Base-by-base conservation (phyloP, 2,113 vertebrate genomes). In the Zapus hudsonius region DNA sequence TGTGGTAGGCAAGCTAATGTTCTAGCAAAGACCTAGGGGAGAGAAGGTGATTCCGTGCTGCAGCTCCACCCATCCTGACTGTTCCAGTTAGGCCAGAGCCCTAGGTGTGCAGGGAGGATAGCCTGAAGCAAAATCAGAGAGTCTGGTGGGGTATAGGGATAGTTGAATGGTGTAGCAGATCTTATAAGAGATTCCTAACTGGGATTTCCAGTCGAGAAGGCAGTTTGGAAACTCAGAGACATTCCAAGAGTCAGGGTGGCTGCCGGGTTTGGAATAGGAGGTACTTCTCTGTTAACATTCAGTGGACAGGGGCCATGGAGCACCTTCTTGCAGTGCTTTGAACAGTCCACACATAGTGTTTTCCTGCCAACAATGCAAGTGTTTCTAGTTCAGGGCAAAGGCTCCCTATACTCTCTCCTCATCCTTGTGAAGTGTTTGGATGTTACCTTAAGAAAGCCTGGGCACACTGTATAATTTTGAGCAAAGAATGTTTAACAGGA, bases 371-470 rank as follows among this genome's bases (percentile, higher is more conserved):
- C 38, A 57, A 31, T 47, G 17, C 38, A 33, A 47, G 0, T 36
- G 12, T n/a, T 75, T 61, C 47, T 84, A 81, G 66, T 63, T 88
- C 55, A 86, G 57, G 55, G 73, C 33, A 25, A 22, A 73, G 38
- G 25, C 76, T n/a, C n/a, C n/a, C n/a, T n/a, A n/a, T n/a, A n/a
- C n/a, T n/a, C n/a, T n/a, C 47, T 12, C 47, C 47, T 8, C 47
- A 47, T 12, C 47, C 12, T 47, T 23, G 13, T 61, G 76, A 89
- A 93, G 70, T 61, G 6, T 87, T 83, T 82, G 44, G 29, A 31
- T 74, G 75, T 86, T 69, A 47, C 52, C 55, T 94, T 84, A 52
- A 89, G 72, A 75, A 87, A 95, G 80, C 87, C 33, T 17, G 25
- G 40, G 63, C 4, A 33, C 78, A 38, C 0, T 84, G 84, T 36